A percentile compares a stretch with the other conserved stretches of the same genome.
Conservation (phyloP, 2,888 invertebrate genomes). For the Cabera pusaria region DNA sequence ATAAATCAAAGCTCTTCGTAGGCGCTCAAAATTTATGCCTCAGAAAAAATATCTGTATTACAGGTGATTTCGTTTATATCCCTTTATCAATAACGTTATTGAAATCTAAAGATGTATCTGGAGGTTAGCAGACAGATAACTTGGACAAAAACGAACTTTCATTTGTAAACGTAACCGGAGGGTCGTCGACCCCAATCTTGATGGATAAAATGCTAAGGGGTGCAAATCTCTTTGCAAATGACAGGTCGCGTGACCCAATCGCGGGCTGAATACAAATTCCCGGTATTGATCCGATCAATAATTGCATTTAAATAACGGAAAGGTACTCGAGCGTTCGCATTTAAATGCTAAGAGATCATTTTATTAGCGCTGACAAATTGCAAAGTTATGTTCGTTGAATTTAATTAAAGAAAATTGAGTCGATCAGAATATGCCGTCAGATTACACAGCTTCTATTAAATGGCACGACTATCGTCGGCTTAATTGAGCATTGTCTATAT, state of each 20-base stretch:
- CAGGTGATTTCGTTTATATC: constrained; percentile 34
- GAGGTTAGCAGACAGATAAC: constrained; percentile 26
- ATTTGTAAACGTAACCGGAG: constrained; percentile 45
- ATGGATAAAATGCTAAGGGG: constrained; percentile 58
- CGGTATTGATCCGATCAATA: constrained; percentile 43
- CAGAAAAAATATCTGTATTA: constrained; percentile 36
- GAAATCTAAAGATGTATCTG: constrained; percentile 29
- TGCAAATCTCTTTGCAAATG: constrained; percentile 68
- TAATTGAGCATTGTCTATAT: constrained; percentile 43
- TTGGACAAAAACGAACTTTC: constrained; percentile 41
- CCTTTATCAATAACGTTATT: constrained; percentile 35
- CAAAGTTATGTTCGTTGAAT: constrained; percentile 8
- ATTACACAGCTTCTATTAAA: constrained; percentile 31
- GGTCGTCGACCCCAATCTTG: constrained; percentile 56
- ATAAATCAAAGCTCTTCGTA: constrained; percentile 49
- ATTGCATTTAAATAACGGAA: constrained; percentile 37
- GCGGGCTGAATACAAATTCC: constrained; percentile 35
- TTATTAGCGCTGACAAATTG: constrained; percentile 15
- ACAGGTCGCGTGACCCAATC: constrained; percentile 62
- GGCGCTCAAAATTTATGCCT: constrained; percentile 40
- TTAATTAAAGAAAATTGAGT: constrained; percentile 10
- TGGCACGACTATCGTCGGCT: constrained; percentile 36
- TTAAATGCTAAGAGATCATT: constrained; percentile 14
- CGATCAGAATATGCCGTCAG: constrained; percentile 15
- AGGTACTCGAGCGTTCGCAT: constrained; percentile 15